Evolutionary conservation across 2,113 vertebrate genomes (phyloP).

Genomic region (Pyrgilauda ruficollis): DNA sequence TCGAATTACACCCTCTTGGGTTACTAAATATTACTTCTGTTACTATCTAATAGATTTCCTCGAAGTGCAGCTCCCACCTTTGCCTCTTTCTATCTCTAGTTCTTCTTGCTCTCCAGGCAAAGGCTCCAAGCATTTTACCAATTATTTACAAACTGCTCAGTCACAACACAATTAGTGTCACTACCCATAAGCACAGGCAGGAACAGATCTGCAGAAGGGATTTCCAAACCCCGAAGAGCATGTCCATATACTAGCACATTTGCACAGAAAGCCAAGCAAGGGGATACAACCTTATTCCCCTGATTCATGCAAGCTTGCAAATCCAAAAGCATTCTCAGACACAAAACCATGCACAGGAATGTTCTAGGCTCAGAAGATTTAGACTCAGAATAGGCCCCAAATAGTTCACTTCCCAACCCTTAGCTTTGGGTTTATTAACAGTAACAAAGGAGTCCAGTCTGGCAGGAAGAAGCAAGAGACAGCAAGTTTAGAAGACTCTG

Average conservation of each 20-base stretch:
- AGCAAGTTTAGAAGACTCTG: neutral
- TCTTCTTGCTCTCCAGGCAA: neutral
- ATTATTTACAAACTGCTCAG: neutral
- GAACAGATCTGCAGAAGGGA: neutral
- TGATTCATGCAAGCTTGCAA: neutral
- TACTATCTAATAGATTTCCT: neutral
- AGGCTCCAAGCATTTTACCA: neutral
- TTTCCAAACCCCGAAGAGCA: neutral
- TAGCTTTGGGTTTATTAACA: neutral
- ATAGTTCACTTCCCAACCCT: too few relatives aligned
- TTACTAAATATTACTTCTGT: neutral
- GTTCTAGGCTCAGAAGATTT: neutral
- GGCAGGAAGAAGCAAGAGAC: neutral
- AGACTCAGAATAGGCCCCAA: neutral
- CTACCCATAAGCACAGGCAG: neutral
- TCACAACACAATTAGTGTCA: neutral
- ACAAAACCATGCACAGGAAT: neutral
- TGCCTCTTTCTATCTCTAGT: neutral
- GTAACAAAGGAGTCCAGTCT: neutral
- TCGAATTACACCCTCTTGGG: accelerated
- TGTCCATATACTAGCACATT: neutral
- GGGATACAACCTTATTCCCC: accelerated
- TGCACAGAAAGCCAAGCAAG: neutral
- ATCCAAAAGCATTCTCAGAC: neutral
- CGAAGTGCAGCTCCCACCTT: neutral